Percentiles rank a stretch among this genome's conserved stretches.
Evolutionary conservation across 2,888 invertebrate genomes (phyloP).

Genomic region (Graphium colonna): DNA sequence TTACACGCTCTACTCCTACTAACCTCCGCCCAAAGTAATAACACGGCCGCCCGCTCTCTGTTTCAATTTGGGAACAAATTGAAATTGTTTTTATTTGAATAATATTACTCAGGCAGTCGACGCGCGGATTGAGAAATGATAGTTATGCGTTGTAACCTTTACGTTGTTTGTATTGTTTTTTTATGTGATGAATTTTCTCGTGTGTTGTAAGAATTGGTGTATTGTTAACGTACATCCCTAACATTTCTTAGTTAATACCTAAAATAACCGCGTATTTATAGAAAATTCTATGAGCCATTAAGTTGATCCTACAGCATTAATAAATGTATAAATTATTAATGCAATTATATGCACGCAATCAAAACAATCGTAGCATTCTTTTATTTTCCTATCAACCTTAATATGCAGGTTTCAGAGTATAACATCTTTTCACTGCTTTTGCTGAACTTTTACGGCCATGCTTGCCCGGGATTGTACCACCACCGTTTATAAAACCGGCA

Average conservation of each 20-base stretch:
- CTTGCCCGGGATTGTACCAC: no score
- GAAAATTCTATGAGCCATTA: no score
- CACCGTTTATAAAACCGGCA: no score
- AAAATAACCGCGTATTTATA: neutral
- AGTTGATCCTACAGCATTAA: no score
- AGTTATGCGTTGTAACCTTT: constrained; percentile 35
- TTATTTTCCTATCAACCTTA: no score
- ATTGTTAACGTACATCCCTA: constrained; percentile 24
- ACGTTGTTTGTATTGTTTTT: no score
- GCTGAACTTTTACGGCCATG: no score
- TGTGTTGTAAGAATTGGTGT: constrained; percentile 20
- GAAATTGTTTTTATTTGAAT: constrained; percentile 81
- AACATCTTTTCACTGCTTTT: no score
- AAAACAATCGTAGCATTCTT: no score
- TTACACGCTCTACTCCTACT: constrained; percentile 76
- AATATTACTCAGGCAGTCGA: constrained; percentile 57
- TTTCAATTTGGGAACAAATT: constrained; percentile 81
- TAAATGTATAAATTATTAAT: no score
- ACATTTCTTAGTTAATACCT: constrained; percentile 1
- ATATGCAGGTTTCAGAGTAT: no score
- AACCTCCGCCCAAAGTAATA: constrained; percentile 78
- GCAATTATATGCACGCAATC: no score
- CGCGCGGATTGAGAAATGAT: constrained; percentile 37
- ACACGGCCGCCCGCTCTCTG: constrained; percentile 73
- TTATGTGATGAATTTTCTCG: neutral